Evolutionary conservation across 92 coral and sea anemone genomes (phyloP).

Genomic region (Galaxea fascicularis): DNA sequence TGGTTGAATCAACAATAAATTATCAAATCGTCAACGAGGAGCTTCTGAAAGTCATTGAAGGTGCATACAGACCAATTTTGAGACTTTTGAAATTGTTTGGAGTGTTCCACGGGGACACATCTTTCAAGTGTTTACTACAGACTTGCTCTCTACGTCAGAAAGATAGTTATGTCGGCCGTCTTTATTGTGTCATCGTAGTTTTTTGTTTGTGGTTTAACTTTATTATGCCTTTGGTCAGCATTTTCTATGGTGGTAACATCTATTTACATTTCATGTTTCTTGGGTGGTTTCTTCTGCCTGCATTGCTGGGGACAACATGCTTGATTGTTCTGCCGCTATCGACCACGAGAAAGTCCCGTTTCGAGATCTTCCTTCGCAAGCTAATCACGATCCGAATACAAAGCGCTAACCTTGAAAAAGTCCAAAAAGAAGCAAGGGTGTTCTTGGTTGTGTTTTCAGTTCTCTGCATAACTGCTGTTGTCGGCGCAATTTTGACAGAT

Average conservation of each 20-base stretch:
- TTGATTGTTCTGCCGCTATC: conserved; percentile 12
- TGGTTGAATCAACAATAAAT: neutral
- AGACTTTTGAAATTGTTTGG: conserved; percentile 9
- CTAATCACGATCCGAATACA: neutral
- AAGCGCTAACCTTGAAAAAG: neutral
- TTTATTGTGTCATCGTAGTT: conserved; percentile 1
- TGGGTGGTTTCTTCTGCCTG: neutral
- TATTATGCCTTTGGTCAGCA: neutral
- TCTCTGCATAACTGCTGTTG: neutral
- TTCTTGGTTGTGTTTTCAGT: neutral
- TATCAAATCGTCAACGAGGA: neutral
- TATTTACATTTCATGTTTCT: neutral
- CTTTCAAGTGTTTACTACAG: neutral
- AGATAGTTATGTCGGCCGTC: neutral
- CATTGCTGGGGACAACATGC: conserved; percentile 4
- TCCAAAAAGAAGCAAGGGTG: neutral
- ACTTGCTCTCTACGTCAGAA: neutral
- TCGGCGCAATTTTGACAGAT: neutral
- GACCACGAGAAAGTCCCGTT: neutral
- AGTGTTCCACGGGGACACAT: neutral
- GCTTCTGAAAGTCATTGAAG: neutral
- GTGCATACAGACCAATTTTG: conserved; percentile 12
- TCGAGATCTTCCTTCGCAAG: neutral
- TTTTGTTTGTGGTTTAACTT: conserved; percentile 29
- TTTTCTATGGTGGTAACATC: neutral